Base-by-base conservation (phyloP, 2,888 invertebrate species). In the Plagodis pulveraria region DNA sequence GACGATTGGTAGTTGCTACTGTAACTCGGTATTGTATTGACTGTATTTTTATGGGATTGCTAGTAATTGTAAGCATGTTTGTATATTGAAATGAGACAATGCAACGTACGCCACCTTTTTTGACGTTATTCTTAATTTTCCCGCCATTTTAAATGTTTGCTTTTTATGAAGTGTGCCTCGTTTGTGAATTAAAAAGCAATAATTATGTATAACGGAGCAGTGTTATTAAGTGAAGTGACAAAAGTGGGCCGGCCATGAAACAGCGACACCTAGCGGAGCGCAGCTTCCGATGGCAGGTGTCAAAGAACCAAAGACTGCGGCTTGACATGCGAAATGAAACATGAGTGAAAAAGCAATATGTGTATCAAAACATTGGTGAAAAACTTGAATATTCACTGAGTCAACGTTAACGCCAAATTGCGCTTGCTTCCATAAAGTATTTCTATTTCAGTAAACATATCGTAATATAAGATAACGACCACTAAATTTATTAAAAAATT, bases 211-310 rank as follows among this genome's bases (percentile, higher is more conserved):
- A 74, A 66, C 74, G 76, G 69, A 67, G 75, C 78, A 84, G 88
- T 91, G 87, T 89, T 86, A 78, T 80, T 76, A 69, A 79, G 84
- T 84, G 78, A 82, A 89, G 90, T 91, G 87, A 84, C 72, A 81
- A 81, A 86, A 89, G 87, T 87, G 84, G 90, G 89, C 85, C 87
- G 91, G 92, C 92, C 91, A 92, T 92, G 92, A 92, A 86, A 85
- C 83, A 84, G 81, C 81, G 86, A 84, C 80, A 87, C 68, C 81
- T 82, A 70, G 77, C 74, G 77, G 79, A 82, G 78, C 84, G 78
- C 66, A 85, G 83, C 76, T 89, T 84, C 79, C 81, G 91, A 85
- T 89, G 91, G 91, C 84, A 84, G 91, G 89, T 84, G 89, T 82
- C 81, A 73, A 91, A 91, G 90, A 82, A 85, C 78, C 89, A 89